phyloP scores from a whole-genome alignment of 1,140 invertebrate genomes.

The Drosophila repletoides region DNA sequence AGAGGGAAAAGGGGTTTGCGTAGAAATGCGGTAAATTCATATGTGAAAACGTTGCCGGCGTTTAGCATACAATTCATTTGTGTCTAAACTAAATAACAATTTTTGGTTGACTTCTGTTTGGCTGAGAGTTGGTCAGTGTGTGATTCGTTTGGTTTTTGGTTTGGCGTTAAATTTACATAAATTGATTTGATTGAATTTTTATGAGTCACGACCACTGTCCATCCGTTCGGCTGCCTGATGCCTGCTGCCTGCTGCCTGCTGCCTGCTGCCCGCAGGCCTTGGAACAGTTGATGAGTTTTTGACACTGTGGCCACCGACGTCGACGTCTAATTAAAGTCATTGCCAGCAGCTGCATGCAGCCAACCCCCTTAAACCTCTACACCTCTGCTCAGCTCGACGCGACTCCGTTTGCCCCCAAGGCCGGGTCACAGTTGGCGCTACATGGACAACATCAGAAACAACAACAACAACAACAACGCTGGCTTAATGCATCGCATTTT shows the following conservation, averaged over 20 bases:
- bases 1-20: too few species aligned
- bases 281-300: constrained; percentile 52
- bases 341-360: constrained; percentile 59
- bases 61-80: constrained; percentile 70
- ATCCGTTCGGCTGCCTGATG: not conserved
- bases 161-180: constrained; percentile 78
- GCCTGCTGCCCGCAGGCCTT: constrained; percentile 5
- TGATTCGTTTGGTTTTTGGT: constrained; percentile 46
- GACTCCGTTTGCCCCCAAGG: constrained; percentile 36
- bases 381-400: not conserved
- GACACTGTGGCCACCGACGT: constrained; percentile 3
- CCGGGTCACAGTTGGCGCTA: constrained; percentile 75
- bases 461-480: not conserved
- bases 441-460: constrained; percentile 39
- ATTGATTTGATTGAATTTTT: constrained; percentile 82
- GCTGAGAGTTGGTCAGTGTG: constrained; percentile 9
- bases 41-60: constrained; percentile 47
- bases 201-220: constrained; percentile 48
- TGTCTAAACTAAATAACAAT: constrained; percentile 76
- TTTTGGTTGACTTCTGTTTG: constrained; percentile 13
- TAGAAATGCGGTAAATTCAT: constrained; percentile 49
- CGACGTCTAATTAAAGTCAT: constrained; percentile 70
- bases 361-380: not conserved
- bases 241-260: not conserved
- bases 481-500: constrained; percentile 68